Evolutionary conservation across 2,797 vertebrate genomes (phyloP), one percentile per base, ranked within the genome.

Genomic region (Syngnathus rostellatus): DNA sequence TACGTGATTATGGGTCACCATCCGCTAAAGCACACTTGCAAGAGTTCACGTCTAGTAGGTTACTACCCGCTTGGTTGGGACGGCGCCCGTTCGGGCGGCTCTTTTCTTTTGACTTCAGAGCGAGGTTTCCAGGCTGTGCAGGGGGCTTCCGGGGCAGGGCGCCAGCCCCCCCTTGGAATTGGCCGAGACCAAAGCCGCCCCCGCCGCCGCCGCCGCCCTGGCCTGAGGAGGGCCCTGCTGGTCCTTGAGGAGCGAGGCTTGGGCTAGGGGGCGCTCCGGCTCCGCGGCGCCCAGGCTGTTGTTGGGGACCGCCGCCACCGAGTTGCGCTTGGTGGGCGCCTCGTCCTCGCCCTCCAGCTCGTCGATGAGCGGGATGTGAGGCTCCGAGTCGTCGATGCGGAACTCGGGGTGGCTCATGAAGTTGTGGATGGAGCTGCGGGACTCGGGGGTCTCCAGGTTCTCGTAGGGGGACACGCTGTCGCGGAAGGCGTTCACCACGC

Each of bases 371-470:
- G 96, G 95, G 83, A 99, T 96, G 74, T 95, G 93, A 72, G 93
- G 88, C 83, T 94, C 92, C 0, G 93, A 94, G 85, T 96, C 95
- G 85, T 95, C 93, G 64, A 97, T 95, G 85, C 91, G 91, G 91
- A 99, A 99, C 89, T 99, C 96, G 0, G 96, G 96, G 83, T 96
- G 94, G 85, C 77, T 95, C 96, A 98, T 97, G 90, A 99, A 99
- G 88, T 98, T 99, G 92, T 99, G 97, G 89, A 99, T 99, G 90
- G 97, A 99, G 93, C 92, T 96, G 89, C 95, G 93, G 64, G 96
- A 93, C 87, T 98, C 95, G 2, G 95, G 93, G 71, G 96, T 98
- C 92, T 98, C 97, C 87, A 98, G 90, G 74, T 95, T 94, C 88
- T 98, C 94, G 75, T 98, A 98, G 72, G 97, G 96, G 87, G 96